phyloP scores from a whole-genome alignment of 1,140 invertebrate species.

The Atta cephalotes region DNA sequence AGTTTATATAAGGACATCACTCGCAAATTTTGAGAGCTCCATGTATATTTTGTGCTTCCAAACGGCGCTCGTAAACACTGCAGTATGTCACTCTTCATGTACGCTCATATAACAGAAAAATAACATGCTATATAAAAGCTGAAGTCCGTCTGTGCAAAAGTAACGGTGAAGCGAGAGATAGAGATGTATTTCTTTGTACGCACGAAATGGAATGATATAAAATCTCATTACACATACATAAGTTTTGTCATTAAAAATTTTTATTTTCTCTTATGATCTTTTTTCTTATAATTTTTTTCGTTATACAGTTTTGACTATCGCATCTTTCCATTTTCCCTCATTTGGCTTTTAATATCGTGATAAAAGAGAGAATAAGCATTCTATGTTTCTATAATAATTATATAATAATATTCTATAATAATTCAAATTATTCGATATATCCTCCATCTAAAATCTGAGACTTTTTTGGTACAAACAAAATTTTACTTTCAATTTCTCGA shows the following conservation, averaged over 20 bases:
- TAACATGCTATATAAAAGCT: constrained; percentile 64
- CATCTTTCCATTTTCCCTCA: background rate
- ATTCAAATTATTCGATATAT: background rate
- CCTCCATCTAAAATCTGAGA: no score
- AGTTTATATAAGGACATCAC: constrained; percentile 22
- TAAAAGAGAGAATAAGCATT: background rate
- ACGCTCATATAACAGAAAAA: constrained; percentile 71
- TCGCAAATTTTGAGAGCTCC: constrained; percentile 50
- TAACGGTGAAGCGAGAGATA: background rate
- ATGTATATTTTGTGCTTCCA: constrained; percentile 63
- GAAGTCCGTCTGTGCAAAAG: constrained; percentile 12
- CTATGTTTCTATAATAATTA: background rate
- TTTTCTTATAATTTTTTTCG: background rate
- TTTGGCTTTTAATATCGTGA: background rate
- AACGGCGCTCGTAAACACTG: constrained; percentile 68
- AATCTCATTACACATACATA: background rate
- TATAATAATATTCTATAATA: background rate
- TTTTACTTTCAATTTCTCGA: no score
- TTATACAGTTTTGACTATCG: background rate
- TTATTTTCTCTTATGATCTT: background rate
- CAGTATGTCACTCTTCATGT: constrained; percentile 64
- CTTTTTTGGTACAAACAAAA: no score
- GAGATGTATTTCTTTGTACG: background rate
- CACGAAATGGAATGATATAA: background rate
- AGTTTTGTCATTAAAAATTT: background rate